Evolutionary conservation across 2,888 invertebrate species (phyloP).

Genomic region (Cephus nigrinus): DNA sequence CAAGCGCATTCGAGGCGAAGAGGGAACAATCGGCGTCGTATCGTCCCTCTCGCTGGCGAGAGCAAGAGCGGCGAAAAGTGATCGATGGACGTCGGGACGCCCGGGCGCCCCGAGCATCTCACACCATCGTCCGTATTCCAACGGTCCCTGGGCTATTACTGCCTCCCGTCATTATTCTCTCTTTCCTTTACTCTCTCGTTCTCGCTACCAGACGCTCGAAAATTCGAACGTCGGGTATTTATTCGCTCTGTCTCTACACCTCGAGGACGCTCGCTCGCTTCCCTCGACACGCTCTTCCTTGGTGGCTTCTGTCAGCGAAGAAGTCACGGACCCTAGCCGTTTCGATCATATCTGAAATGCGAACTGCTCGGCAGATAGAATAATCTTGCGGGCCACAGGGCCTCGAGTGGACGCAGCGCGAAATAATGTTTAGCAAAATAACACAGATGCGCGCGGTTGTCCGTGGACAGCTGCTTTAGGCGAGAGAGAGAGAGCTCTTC

Average conservation of each 20-base stretch:
- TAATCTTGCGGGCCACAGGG: neutral
- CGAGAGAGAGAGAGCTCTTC: neutral
- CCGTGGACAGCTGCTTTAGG: neutral
- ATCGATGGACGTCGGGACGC: slow-evolving; percentile 25
- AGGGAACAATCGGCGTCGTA: slow-evolving; percentile 14
- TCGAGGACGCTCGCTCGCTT: neutral
- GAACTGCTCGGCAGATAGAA: neutral
- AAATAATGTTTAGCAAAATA: slow-evolving; percentile 25
- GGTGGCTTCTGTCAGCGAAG: neutral
- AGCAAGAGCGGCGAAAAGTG: slow-evolving; percentile 19
- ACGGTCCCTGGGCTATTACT: neutral
- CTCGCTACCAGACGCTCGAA: slow-evolving; percentile 11
- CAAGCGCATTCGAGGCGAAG: neutral
- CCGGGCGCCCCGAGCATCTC: neutral
- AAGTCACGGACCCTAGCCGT: neutral
- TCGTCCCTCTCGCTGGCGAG: slow-evolving; percentile 24
- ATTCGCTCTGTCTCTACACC: slow-evolving; percentile 25
- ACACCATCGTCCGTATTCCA: neutral
- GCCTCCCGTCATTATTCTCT: neutral
- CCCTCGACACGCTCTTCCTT: neutral
- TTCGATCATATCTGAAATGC: neutral
- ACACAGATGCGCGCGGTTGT: slow-evolving; percentile 4
- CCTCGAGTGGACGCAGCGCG: slow-evolving; percentile 12
- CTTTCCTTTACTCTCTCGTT: neutral
- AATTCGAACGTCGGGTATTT: slow-evolving; percentile 35